Evolutionary conservation across 2,113 vertebrate genomes (phyloP).

Genomic region (Campylomormyrus tamandua): DNA sequence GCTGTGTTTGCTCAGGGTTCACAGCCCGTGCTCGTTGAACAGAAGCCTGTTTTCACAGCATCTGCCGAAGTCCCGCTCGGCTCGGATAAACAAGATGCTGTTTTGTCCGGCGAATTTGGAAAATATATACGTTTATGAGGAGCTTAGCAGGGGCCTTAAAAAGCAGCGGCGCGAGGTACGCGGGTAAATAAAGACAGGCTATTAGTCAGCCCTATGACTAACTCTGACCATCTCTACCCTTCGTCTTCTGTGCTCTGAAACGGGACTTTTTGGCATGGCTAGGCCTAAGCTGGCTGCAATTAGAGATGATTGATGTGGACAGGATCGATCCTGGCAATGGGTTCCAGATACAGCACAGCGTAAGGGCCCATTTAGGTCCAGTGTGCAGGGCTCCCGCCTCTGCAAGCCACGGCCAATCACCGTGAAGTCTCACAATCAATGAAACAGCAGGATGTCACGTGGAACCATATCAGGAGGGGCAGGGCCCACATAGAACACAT

Average conservation of each 20-base stretch:
- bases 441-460: slow-evolving; percentile 41
- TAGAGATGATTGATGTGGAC: neutral
- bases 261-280: neutral
- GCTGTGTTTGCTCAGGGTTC: slow-evolving; percentile 58
- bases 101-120: slow-evolving; percentile 18
- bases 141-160: neutral
- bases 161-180: no score
- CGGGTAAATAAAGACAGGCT: neutral
- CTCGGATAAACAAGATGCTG: slow-evolving; percentile 31
- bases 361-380: neutral
- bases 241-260: neutral
- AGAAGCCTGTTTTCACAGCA: slow-evolving; percentile 52
- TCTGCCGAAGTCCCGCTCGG: slow-evolving; percentile 50
- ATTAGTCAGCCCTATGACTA: slow-evolving; percentile 18
- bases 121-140: neutral
- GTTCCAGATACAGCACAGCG: neutral
- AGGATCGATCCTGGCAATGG: neutral
- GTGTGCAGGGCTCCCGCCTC: neutral
- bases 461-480: neutral
- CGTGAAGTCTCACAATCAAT: slow-evolving; percentile 41
- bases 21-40: slow-evolving; percentile 53
- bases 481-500: neutral
- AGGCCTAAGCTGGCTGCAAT: neutral
- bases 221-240: neutral
- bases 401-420: neutral